These are phyloP conservation scores for Drosophila kepulauana DNA, from an alignment of 1,140 invertebrate genomes.

Conservation along the genomic window DNA sequence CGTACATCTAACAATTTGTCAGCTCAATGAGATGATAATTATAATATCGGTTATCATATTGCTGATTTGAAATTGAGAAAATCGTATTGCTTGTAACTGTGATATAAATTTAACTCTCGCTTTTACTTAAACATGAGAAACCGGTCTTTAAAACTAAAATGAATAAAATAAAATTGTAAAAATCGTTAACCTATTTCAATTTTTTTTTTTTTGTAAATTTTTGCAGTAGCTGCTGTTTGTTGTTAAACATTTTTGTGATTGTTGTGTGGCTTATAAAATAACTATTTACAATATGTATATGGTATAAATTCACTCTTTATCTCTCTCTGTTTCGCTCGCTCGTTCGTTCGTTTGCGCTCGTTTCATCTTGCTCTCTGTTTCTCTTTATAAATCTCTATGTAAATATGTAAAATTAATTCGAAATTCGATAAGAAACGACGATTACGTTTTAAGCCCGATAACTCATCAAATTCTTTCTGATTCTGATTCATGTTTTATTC, in stretches of 20 bases:
- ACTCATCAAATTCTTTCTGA: constrained; percentile 76
- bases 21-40: background rate
- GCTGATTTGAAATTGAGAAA: too few species aligned
- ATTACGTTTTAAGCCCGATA: constrained; percentile 54
- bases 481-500: constrained; percentile 80
- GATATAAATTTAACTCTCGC: too few species aligned
- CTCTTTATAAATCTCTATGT: constrained; percentile 36
- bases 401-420: constrained; percentile 36
- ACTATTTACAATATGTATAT: background rate
- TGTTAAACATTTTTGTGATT: constrained; percentile 34
- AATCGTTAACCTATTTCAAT: constrained; percentile 28
- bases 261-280: constrained; percentile 44
- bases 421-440: constrained; percentile 39
- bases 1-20: too few species aligned
- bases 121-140: too few species aligned
- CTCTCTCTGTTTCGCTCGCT: constrained; percentile 1
- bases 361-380: constrained; percentile 23
- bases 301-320: constrained; percentile 11
- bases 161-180: constrained; percentile 3
- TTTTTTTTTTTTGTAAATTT: constrained; percentile 33
- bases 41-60: too few species aligned
- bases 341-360: constrained; percentile 6
- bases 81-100: too few species aligned
- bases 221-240: constrained; percentile 61
- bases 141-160: too few species aligned